phyloP scores from a whole-genome alignment of 2,797 vertebrate genomes.

The Hipposideros larvatus region DNA sequence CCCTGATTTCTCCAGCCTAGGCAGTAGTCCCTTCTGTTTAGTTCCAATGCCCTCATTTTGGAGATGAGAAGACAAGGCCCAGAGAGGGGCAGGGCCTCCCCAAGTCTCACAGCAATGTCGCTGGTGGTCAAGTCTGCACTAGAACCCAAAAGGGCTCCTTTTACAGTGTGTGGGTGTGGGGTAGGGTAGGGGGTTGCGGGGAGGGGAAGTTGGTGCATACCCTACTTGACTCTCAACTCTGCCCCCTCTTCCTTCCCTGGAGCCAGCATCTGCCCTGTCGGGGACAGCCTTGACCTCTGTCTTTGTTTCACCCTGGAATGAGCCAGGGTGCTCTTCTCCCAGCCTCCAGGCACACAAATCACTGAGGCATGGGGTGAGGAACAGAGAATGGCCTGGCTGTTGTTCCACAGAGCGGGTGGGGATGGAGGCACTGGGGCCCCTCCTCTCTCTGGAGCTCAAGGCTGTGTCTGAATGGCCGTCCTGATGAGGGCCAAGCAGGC shows the following conservation, averaged over 20 bases:
- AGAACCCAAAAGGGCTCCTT: not conserved
- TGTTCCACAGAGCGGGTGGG: not conserved
- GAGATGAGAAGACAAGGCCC: not conserved
- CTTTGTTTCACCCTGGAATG: not conserved
- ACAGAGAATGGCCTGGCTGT: not conserved
- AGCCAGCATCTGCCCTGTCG: not conserved
- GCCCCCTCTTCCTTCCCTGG: not conserved
- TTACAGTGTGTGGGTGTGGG: not conserved
- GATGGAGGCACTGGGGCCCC: not conserved
- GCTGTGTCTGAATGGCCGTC: not conserved
- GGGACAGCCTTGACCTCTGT: not conserved
- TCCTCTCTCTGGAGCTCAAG: not conserved
- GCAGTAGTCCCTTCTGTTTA: not conserved
- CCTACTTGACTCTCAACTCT: not conserved
- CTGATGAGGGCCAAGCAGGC: not conserved
- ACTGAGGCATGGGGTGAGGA: not conserved
- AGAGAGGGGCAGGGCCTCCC: not conserved
- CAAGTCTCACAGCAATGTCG: not conserved
- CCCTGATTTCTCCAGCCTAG: not conserved
- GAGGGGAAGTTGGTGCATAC: rapidly evolving
- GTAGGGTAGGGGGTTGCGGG: too few species aligned
- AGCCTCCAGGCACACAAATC: not conserved
- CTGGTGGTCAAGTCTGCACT: rapidly evolving
- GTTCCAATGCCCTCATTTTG: not conserved
- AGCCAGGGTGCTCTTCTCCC: not conserved